A percentile compares a stretch with the other conserved stretches of the same genome.
Evolutionary conservation across 2,113 vertebrate species (phyloP).

Genomic region (Oncorhynchus nerka): DNA sequence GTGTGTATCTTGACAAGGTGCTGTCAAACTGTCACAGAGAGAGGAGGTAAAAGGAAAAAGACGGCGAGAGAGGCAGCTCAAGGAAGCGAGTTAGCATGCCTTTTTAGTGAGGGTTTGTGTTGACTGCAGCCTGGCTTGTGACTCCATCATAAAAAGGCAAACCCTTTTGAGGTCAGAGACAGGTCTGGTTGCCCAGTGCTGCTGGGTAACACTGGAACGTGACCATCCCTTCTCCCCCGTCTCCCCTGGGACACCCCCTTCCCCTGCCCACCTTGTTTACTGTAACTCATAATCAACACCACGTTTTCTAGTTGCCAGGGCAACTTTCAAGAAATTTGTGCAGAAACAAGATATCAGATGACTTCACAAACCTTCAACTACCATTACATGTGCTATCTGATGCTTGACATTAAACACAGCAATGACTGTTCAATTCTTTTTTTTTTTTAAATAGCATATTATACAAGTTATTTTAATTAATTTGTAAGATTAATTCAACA

Average conservation of each 20-base stretch:
- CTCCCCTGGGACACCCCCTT: constrained; percentile 2
- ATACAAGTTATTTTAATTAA: no score
- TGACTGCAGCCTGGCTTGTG: not conserved
- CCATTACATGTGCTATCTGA: no score
- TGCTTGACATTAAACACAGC: no score
- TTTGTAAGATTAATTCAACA: no score
- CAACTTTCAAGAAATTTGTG: constrained; percentile 34
- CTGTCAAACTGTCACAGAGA: not conserved
- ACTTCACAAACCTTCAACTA: not conserved
- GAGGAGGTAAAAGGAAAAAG: not conserved
- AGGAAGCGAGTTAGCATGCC: not conserved
- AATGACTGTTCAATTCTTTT: no score
- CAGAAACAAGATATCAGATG: constrained; percentile 22
- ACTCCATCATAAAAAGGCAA: not conserved
- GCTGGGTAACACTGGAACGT: constrained; percentile 36
- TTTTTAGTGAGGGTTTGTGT: not conserved
- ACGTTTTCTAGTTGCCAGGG: constrained; percentile 47
- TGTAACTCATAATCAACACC: constrained; percentile 47
- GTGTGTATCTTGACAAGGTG: constrained; percentile 7
- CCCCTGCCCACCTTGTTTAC: constrained; percentile 42
- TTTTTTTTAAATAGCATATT: no score
- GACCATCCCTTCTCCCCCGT: not conserved
- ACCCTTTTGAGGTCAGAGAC: no score
- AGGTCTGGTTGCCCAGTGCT: constrained; percentile 58
- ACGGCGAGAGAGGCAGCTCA: not conserved